phyloP scores from a whole-genome alignment of 2,888 invertebrate genomes.

The Tiphia femorata region DNA sequence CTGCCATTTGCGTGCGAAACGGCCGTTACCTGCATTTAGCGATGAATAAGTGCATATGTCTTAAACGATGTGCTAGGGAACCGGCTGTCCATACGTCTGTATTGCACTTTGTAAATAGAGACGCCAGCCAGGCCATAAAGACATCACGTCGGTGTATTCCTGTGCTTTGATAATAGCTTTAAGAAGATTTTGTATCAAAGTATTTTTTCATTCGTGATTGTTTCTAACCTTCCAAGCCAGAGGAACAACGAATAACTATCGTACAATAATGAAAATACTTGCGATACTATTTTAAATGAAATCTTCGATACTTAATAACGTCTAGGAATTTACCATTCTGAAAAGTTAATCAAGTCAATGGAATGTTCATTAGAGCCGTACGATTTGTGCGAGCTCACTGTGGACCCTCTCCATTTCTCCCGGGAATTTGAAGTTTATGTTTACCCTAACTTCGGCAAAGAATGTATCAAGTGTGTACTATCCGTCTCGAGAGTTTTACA shows the following conservation, averaged over 20 bases:
- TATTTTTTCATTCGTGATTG: too few relatives aligned
- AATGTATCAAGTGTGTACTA: slow-evolving; percentile 49
- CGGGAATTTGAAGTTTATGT: slow-evolving; percentile 40
- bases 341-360: slow-evolving; percentile 11
- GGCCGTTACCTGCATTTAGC: slow-evolving; percentile 16
- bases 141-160: too few relatives aligned
- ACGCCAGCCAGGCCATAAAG: too few relatives aligned
- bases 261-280: too few relatives aligned
- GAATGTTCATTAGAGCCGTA: slow-evolving; percentile 22
- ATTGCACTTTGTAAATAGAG: too few relatives aligned
- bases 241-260: background rate
- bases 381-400: slow-evolving; percentile 10
- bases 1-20: slow-evolving; percentile 22
- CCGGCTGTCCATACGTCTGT: background rate
- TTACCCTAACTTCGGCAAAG: slow-evolving; percentile 44
- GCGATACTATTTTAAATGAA: too few relatives aligned
- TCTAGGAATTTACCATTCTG: background rate
- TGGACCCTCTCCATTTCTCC: slow-evolving; percentile 22
- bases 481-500: slow-evolving; percentile 47
- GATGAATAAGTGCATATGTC: slow-evolving; percentile 6
- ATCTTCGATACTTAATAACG: too few relatives aligned
- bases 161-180: too few relatives aligned
- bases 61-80: slow-evolving; percentile 5
- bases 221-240: too few relatives aligned
- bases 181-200: too few relatives aligned